Conservation (phyloP, 2,888 invertebrate genomes). For the Cheilosia variabilis region DNA sequence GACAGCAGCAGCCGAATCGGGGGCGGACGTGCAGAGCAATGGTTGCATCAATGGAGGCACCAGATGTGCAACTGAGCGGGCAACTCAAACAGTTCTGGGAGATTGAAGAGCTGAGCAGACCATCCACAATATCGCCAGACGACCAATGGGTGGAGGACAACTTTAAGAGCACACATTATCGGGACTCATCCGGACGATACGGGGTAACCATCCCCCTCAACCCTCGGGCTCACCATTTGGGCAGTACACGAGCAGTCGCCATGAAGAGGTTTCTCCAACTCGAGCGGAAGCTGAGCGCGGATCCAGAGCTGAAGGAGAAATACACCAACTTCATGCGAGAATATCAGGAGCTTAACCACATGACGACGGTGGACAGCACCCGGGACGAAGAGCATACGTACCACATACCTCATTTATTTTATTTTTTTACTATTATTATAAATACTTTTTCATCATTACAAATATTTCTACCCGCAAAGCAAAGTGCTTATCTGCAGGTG, state of each 20-base stretch:
- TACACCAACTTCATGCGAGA: not conserved
- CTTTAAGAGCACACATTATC: constrained; percentile 12
- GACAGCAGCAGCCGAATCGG: not conserved
- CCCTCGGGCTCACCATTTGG: too few species aligned
- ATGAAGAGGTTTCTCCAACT: constrained; percentile 28
- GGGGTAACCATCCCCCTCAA: constrained; percentile 19
- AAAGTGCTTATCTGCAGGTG: too few species aligned
- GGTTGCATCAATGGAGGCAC: not conserved
- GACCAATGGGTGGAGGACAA: constrained; percentile 36
- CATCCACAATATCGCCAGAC: not conserved
- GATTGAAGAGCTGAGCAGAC: constrained; percentile 1
- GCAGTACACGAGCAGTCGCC: too few species aligned
- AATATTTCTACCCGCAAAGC: too few species aligned
- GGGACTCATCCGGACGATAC: constrained; percentile 24
- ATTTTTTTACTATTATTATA: too few species aligned
- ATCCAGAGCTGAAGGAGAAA: constrained; percentile 20
- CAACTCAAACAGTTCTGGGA: constrained; percentile 15
- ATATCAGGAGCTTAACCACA: constrained; percentile 21
- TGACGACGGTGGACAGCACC: not conserved
- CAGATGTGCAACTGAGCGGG: not conserved
- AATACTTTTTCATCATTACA: too few species aligned
- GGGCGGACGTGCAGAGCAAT: constrained; percentile 1
- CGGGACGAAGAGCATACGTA: not conserved
- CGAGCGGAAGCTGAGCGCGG: not conserved
- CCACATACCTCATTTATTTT: constrained; percentile 31